These are phyloP conservation scores for Masticophis lateralis DNA, from an alignment of 2,797 vertebrate genomes.

Conservation along the genomic window DNA sequence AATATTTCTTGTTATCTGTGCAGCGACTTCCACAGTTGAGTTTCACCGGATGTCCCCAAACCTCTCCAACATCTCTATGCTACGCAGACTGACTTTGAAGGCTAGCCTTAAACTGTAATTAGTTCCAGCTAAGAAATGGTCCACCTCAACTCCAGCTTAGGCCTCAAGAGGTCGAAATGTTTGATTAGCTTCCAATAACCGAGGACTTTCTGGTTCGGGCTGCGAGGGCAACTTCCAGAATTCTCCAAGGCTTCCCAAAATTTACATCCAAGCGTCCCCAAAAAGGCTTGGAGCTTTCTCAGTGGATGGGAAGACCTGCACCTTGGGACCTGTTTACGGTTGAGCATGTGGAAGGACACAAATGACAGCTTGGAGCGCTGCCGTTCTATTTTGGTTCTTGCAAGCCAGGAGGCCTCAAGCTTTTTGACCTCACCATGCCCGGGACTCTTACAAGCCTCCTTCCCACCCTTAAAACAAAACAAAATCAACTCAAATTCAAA, in stretches of 20 bases:
- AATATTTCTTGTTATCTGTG: background rate
- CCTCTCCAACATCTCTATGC: background rate
- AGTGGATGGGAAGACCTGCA: background rate
- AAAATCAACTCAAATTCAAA: background rate
- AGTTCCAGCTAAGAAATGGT: background rate
- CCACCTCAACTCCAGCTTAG: background rate
- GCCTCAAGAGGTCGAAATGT: background rate
- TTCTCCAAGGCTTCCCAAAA: background rate
- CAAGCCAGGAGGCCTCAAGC: rapidly evolving
- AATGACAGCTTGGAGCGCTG: background rate
- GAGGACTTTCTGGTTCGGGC: background rate
- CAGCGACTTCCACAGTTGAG: background rate
- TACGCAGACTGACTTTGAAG: background rate
- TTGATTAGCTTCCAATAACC: background rate
- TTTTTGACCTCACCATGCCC: background rate
- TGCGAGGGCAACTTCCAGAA: background rate
- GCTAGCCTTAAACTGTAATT: background rate
- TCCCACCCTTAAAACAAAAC: background rate
- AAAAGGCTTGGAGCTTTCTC: no score
- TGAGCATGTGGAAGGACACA: background rate
- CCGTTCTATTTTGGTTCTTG: rapidly evolving
- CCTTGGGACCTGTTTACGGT: background rate
- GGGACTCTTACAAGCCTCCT: background rate
- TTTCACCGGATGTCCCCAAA: background rate
- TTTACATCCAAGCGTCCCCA: background rate